Conservation (phyloP, 2,888 invertebrate species). For the Gandaritis pyraliata region DNA sequence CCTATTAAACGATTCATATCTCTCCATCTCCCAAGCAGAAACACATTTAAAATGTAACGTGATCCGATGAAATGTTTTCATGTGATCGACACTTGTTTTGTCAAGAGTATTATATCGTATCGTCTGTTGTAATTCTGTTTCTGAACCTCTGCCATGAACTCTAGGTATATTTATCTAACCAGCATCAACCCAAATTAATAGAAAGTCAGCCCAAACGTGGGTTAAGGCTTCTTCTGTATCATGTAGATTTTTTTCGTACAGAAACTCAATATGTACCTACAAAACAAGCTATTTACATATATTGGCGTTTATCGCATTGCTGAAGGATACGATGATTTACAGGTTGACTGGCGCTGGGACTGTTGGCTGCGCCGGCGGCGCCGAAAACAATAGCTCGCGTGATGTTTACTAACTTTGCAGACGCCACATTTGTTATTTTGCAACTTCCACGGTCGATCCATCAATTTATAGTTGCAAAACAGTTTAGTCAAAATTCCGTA, state of each 20-base stretch:
- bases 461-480: slow-evolving; percentile 39
- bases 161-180: too few species aligned
- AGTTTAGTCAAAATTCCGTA: slow-evolving; percentile 27
- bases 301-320: not conserved
- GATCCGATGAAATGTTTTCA: too few species aligned
- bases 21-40: slow-evolving; percentile 70
- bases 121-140: too few species aligned
- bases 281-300: too few species aligned
- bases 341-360: not conserved
- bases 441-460: slow-evolving; percentile 30
- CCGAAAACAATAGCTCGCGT: slow-evolving; percentile 27
- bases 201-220: too few species aligned
- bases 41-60: not conserved
- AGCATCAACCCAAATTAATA: too few species aligned
- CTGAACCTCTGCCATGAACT: too few species aligned
- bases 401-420: slow-evolving; percentile 30
- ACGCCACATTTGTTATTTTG: slow-evolving; percentile 37
- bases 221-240: too few species aligned
- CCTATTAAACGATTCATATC: slow-evolving; percentile 77
- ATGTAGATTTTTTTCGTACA: too few species aligned
- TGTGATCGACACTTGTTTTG: too few species aligned
- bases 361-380: slow-evolving; percentile 9
- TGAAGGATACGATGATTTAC: slow-evolving; percentile 1
- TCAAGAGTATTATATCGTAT: too few species aligned
- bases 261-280: too few species aligned